Evolutionary conservation across 2,888 invertebrate species (phyloP), one percentile per base, ranked within the genome.

Genomic region (Drosophila setosimentum): DNA sequence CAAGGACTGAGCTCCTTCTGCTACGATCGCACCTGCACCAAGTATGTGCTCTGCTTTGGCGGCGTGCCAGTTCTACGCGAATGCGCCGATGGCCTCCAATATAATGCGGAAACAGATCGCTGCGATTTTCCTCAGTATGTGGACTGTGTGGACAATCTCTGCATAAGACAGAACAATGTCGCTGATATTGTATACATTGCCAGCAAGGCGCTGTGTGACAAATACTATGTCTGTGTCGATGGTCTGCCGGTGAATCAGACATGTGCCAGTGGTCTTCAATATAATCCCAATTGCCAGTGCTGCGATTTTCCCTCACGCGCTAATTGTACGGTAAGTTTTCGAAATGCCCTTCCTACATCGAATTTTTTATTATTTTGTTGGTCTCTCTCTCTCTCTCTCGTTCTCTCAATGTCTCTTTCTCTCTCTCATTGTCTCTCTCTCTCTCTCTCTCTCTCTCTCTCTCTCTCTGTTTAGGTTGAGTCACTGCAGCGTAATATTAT

Each of bases 61-160:
- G 78, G 86, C 1, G 65, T 37, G 1, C 84, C 92, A 0, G 81
- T 93, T 2, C 1, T 92, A 11, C 87, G 86, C 3, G 62, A 87
- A 50, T 93, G 92, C 55, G 35, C 68, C 35, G 87, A 90, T 63
- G 89, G 91, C 4, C 76, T 92, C 11, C 93, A 92, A 40, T 92
- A 89, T 62, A 93, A 92, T 71, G 57, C 78, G 7, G 65, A 73
- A 18, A 92, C 90, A 3, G 89, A 91, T 83, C 92, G 92, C 42
- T 92, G 92, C 59, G 93, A 92, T 73, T 91, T 66, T 57, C 86
- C 92, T 0, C 82, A 90, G 55, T 87, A 80, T 69, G 93, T 93
- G 10, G 92, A 93, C 71, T 92, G 92, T 66, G 85, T 82, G 37
- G 86, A 89, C 24, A 89, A 92, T 67, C 60, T 91, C 42, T 92